Evolutionary conservation across 1,140 invertebrate species (phyloP), one percentile per base, ranked within the genome.

Genomic region (Daktulosphaira vitifoliae): DNA sequence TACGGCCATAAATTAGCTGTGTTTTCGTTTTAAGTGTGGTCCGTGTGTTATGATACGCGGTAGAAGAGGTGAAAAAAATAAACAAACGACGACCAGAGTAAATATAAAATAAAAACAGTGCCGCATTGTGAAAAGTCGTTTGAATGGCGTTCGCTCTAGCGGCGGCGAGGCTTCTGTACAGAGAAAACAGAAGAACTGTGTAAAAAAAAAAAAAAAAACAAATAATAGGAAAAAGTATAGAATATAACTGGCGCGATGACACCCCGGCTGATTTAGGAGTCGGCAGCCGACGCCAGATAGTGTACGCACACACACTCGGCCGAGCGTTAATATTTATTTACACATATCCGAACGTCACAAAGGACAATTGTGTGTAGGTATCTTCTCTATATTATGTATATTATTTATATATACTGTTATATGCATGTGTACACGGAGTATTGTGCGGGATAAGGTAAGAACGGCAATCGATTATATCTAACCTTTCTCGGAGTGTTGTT

Each of bases 241-340:
- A n/a, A 49, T 13, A 54, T 26, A 46, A 48, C 56, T 33, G 56
- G 56, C 56, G 42, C 42, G 56, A 62, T 62, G 42, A 62, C 56
- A 62, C 25, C 26, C 23, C 42, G 39, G 42, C 56, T 62, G 56
- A 62, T 62, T 62, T 62, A 62, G 44, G 56, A 48, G 38, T 48
- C 56, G 56, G 15, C 53, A 5, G 53, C 20, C 4, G 39, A 4
- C 9, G n/a, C n/a, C n/a, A n/a, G n/a, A 44, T 44, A 44, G n/a
- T 11, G 3, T n/a, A 16, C 39, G n/a, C 39, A 44, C 7, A 44
- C 39, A 44, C 39, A 16, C 39, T n/a, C n/a, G 9, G 53, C 22
- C 9, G 20, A 39, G 54, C 56, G 56, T 62, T 62, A 62, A 62
- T 62, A 62, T 48, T 62, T 48, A 48, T 62, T 33, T 39, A 62